Conservation (phyloP, 2,888 invertebrate genomes). For the Polylopha cassiicola region DNA sequence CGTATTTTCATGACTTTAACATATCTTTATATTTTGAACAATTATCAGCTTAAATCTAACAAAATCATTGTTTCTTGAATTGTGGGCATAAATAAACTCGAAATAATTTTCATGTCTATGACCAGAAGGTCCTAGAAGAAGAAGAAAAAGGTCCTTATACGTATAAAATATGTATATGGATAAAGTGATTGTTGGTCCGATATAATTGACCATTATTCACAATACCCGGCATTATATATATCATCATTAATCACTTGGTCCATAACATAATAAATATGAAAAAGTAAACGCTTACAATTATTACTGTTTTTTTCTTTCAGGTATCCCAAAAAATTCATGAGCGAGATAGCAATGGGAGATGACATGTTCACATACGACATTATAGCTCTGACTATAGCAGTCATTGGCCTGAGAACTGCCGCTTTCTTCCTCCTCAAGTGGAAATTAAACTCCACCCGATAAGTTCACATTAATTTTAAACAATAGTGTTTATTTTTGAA, state of each 20-base stretch:
- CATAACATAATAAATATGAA: background rate
- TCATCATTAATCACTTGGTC: background rate
- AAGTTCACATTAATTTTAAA: conserved; percentile 30
- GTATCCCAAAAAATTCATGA: conserved; percentile 87
- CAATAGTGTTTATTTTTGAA: background rate
- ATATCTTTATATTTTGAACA: no score
- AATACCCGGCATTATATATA: background rate
- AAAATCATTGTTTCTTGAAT: no score
- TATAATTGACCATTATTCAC: no score
- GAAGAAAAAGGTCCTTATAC: no score
- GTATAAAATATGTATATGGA: no score
- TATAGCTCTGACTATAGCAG: conserved; percentile 81
- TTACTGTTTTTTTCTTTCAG: conserved; percentile 48
- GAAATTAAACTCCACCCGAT: conserved; percentile 84
- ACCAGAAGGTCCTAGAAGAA: no score
- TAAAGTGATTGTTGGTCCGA: no score
- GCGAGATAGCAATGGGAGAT: conserved; percentile 87
- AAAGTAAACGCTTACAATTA: background rate
- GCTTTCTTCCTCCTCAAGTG: conserved; percentile 87
- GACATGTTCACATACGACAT: conserved; percentile 92
- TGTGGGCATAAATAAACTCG: no score
- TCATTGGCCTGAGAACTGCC: conserved; percentile 79
- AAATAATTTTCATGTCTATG: no score
- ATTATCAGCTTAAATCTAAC: no score
- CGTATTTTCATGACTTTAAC: no score